Evolutionary conservation across 1,140 invertebrate genomes (phyloP), one percentile per base, ranked within the genome.

Genomic region (Papilio glaucus): DNA sequence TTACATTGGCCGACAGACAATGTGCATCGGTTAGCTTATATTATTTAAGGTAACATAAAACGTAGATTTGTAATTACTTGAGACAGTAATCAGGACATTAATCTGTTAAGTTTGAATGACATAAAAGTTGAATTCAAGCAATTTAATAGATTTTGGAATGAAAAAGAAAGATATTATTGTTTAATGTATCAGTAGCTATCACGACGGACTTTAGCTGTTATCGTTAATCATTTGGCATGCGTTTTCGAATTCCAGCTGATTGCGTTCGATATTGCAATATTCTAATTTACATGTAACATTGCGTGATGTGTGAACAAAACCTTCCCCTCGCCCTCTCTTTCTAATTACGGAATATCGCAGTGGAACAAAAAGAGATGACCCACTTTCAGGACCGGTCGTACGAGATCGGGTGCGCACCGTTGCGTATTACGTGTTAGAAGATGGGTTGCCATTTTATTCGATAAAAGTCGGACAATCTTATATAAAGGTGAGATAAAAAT

Each of bases 351-450:
- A 89, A 92, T 90, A 88, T 82, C 72, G 85, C 88, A 85, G 85
- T 90, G 86, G 85, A 94, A 93, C 92, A 93, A 93, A 93, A 94
- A 93, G 92, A 93, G 90, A 93, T 92, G 92, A 89, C 93, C 93
- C 79, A 93, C 85, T 89, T 94, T 91, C 85, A 75, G 83, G 88
- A 93, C 91, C 91, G 91, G 92, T 92, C 87, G 86, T 84, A 81
- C 85, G 85, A 90, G 89, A 89, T 89, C 86, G 87, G 85, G 85
- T 81, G 85, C 84, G 86, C 86, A 84, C 85, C 87, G 88, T 88
- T 90, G 90, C 85, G 86, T 81, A 87, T 91, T 91, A 89, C 89
- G 88, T 88, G 85, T 86, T 90, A 84, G 82, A 82, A 82, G 80
- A 92, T 88, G 90, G 85, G 85, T 69, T 49, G 42, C 67, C 26